Evolutionary conservation across 2,888 invertebrate species (phyloP).

Genomic region (Melanostoma scalare): DNA sequence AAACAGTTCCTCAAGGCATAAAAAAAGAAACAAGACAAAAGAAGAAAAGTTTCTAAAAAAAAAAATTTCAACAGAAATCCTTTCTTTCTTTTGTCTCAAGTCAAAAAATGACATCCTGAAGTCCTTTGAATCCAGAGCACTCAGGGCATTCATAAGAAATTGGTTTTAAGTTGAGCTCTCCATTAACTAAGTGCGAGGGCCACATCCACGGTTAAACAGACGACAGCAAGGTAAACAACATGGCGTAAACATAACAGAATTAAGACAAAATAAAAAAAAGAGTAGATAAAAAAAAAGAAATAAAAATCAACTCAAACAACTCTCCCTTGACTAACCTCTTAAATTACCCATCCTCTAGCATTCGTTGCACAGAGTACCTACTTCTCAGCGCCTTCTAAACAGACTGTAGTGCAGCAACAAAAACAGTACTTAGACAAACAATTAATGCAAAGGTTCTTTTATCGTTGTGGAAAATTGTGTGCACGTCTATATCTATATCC

Average conservation of each 20-base stretch:
- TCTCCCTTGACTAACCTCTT: constrained; percentile 41
- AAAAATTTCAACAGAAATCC: too few species aligned
- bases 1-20: too few species aligned
- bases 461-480: constrained; percentile 68
- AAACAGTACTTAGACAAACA: constrained; percentile 68
- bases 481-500: constrained; percentile 49
- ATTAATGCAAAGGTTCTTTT: constrained; percentile 70
- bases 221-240: constrained; percentile 39
- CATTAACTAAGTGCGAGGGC: constrained; percentile 19
- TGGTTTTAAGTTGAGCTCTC: constrained; percentile 15
- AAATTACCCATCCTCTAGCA: constrained; percentile 33
- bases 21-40: too few species aligned
- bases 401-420: constrained; percentile 23
- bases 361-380: not conserved
- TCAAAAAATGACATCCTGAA: not conserved
- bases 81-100: too few species aligned
- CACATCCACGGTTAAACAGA: constrained; percentile 28
- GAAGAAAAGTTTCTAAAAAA: too few species aligned
- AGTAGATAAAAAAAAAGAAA: not conserved
- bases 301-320: constrained; percentile 23
- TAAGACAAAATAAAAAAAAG: constrained; percentile 1
- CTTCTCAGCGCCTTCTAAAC: constrained; percentile 19
- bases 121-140: not conserved
- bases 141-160: not conserved
- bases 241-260: constrained; percentile 39